Conservation (phyloP, 2,888 invertebrate species). For the Apodemia duryi region DNA sequence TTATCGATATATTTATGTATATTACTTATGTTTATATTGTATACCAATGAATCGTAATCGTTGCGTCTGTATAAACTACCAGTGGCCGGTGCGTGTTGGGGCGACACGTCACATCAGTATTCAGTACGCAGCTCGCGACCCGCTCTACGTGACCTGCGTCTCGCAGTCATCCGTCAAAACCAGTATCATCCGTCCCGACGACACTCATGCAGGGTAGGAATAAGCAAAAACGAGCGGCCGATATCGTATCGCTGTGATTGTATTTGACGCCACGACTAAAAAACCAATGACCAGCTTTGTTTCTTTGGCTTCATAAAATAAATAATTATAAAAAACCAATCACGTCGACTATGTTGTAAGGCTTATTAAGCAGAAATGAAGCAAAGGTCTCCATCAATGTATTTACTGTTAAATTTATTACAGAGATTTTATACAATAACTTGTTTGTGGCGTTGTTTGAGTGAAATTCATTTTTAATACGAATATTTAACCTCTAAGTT, state of each 20-base stretch:
- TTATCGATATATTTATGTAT: neutral
- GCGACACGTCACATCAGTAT: slow-evolving; percentile 52
- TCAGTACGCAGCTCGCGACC: slow-evolving; percentile 45
- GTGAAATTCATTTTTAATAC: no score
- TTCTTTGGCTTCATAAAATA: no score
- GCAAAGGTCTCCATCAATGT: no score
- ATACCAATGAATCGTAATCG: slow-evolving; percentile 10
- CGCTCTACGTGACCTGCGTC: slow-evolving; percentile 56
- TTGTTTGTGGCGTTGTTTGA: no score
- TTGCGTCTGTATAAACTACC: slow-evolving; percentile 18
- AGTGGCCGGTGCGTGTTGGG: slow-evolving; percentile 18
- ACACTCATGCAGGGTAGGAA: neutral
- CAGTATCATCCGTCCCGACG: slow-evolving; percentile 35
- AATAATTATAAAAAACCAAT: no score
- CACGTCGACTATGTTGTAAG: no score
- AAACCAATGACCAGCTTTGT: neutral
- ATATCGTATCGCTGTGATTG: neutral
- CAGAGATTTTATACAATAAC: no score
- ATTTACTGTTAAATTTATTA: no score
- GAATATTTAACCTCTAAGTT: no score
- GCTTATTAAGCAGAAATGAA: no score
- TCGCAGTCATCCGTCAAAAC: slow-evolving; percentile 42
- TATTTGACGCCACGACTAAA: neutral
- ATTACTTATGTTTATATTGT: slow-evolving; percentile 4
- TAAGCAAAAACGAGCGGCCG: neutral